Base-by-base conservation (phyloP, 2,113 vertebrate species). In the Indicator indicator region DNA sequence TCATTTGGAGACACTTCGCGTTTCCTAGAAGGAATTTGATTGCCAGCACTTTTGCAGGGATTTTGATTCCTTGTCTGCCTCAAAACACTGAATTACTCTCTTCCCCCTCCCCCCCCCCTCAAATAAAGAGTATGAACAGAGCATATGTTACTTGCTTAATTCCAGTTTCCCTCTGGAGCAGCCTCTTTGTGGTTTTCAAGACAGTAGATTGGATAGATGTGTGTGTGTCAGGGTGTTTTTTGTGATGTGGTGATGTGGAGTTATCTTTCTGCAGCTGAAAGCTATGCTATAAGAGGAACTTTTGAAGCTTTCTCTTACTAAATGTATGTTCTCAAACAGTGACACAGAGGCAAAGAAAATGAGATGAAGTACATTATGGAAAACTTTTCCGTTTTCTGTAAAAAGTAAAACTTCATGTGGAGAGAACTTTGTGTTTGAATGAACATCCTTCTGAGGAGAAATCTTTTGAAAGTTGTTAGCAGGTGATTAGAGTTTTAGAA, bases 81-180 rank as follows among this genome's bases (percentile, higher is more conserved):
- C 13, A 9, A 46, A 73, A 50, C 23, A 23, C 26, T 38, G 17
- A 3, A 4, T 24, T 60, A 38, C 4, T 14, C 0, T 1, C 1
- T 16, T 12, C 3, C 0, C 56, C 72, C 44, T 36, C 12, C 12
- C 21, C 18, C 44, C 44, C 46, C 46, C 46, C 12, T 52, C 23
- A 24, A 30, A 58, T 21, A 33, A 78, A 36, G 24, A 40, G 2
- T 56, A 26, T 77, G 40, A 77, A 38, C 11, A 62, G 40, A 32
- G 14, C 19, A 4, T 56, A 44, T 10, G 9, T 42, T 73, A 27
- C 58, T 84, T 82, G 28, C 60, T 70, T 58, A 70, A 33, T 62
- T 67, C 30, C 8, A 32, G 1, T 83, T 84, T 71, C 4, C 4
- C 5, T 40, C 0, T 8, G 76, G n/a, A 81, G 23, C 74, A 67